phyloP scores from a whole-genome alignment of 2,888 invertebrate genomes.

The Drosophila greeni region DNA sequence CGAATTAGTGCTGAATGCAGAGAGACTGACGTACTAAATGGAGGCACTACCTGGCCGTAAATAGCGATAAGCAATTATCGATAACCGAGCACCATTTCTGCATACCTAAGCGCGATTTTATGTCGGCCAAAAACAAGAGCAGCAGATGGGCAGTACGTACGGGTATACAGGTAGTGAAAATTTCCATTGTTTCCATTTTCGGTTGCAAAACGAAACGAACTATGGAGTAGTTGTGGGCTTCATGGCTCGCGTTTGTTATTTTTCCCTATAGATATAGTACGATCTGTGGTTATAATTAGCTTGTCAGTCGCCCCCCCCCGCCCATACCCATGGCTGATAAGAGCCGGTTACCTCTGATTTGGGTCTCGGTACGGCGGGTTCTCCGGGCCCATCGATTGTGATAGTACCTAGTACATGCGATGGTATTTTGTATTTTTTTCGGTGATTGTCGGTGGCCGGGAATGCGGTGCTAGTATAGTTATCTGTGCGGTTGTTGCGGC shows the following conservation, averaged over 20 bases:
- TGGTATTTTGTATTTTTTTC: slow-evolving; percentile 18
- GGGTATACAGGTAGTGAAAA: slow-evolving; percentile 7
- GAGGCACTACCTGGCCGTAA: slow-evolving; percentile 26
- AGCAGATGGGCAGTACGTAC: slow-evolving; percentile 10
- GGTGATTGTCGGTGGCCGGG: slow-evolving; percentile 32
- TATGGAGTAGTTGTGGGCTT: slow-evolving; percentile 8
- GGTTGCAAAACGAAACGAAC: neutral
- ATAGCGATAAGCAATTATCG: slow-evolving; percentile 55
- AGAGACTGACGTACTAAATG: slow-evolving; percentile 20
- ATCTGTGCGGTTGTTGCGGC: slow-evolving; percentile 39
- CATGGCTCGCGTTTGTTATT: slow-evolving; percentile 2
- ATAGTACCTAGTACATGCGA: slow-evolving; percentile 15
- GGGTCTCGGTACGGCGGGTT: slow-evolving; percentile 14
- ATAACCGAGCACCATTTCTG: slow-evolving; percentile 55
- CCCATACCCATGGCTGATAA: slow-evolving; percentile 44
- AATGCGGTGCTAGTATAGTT: slow-evolving; percentile 20
- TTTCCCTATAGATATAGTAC: slow-evolving; percentile 29
- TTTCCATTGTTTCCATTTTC: slow-evolving; percentile 28
- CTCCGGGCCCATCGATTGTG: slow-evolving; percentile 38
- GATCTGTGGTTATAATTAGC: slow-evolving; percentile 41
- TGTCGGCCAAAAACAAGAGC: slow-evolving; percentile 19
- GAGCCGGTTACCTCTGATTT: slow-evolving; percentile 71
- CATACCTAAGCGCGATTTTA: slow-evolving; percentile 52
- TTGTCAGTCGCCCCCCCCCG: slow-evolving; percentile 32
- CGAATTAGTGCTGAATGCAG: slow-evolving; percentile 8